Evolutionary conservation across 1,140 invertebrate species (phyloP), one percentile per base, ranked within the genome.

Genomic region (Lasioglossum albipes): DNA sequence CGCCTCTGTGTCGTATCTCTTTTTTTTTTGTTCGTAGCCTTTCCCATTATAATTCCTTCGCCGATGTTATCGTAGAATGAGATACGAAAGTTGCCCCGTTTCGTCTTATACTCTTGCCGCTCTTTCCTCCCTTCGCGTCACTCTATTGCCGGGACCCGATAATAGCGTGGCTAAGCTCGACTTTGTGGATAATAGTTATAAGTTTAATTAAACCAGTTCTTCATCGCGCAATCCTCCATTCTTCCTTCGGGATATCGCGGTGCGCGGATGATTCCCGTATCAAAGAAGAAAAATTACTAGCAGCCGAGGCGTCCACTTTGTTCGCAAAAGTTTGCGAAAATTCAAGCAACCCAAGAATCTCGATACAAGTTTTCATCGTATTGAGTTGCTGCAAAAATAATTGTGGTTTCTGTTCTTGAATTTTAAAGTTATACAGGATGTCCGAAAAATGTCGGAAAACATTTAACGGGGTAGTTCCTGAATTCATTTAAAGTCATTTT

Each of bases 191-290:
- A 78, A 82, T 82, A 78, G 67, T 78, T 82, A 79, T 74, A 72
- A 79, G 69, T 82, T 82, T 82, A 82, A 82, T 82, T 82, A 82
- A 82, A 82, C 76, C 81, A 52, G 70, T 70, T 68, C 79, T 65
- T 70, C 74, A 36, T 61, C 20, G 18, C 59, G 45, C 66, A 52
- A 36, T 7, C 79, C 54, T 49, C 74, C 68, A 82, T 82, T 82
- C 75, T 78, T 78, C 75, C 74, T 61, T 22, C 12, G 59, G 66
- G 67, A 65, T 76, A 76, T 64, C 74, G 42, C n/a, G 27, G 18
- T 52, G 36, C 42, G 31, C 36, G 13, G 79, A 70, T 70, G 67
- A 80, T 75, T 67, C 65, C 54, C 31, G 78, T 75, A 75, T 75
- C 71, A 75, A 75, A 75, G 78, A 68, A 75, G 78, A 80, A 80